Percentiles rank a stretch among this genome's conserved stretches.
These are phyloP conservation scores for Yoshiicerus persimilis DNA, from an alignment of 1,140 invertebrate species.

Conservation along the genomic window DNA sequence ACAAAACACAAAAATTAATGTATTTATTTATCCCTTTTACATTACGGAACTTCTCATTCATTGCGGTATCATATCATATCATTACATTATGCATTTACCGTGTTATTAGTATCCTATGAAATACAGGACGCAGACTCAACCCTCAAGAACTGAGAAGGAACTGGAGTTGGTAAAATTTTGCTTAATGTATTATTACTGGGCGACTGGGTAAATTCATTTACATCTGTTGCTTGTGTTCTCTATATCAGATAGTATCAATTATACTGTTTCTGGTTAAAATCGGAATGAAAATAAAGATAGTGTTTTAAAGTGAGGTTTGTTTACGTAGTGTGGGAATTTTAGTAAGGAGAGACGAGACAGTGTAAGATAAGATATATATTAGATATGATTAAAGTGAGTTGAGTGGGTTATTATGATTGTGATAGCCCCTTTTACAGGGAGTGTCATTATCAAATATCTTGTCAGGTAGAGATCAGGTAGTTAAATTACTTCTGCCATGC, in stretches of 20 bases:
- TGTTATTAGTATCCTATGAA: not conserved
- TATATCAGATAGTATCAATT: not conserved
- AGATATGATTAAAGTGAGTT: not conserved
- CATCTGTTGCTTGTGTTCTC: not conserved
- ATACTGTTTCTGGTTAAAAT: not conserved
- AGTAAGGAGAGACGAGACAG: not conserved
- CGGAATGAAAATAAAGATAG: not conserved
- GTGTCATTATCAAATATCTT: conserved; percentile 4
- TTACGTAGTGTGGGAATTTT: not conserved
- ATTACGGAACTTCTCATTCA: not conserved
- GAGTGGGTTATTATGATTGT: not conserved
- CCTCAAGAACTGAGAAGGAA: not conserved
- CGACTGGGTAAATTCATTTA: not conserved
- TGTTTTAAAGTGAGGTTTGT: not conserved
- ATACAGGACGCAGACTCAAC: not conserved
- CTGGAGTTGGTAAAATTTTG: not conserved
- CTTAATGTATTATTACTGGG: not conserved
- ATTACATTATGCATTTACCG: not conserved
- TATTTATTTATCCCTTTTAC: not conserved
- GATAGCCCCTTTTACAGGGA: not conserved
- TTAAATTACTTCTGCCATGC: not conserved
- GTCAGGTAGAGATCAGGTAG: not conserved
- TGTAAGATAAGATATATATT: not conserved
- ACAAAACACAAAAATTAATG: not conserved
- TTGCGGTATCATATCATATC: not conserved